These are phyloP conservation scores for Salminus brasiliensis DNA, from an alignment of 2,113 vertebrate genomes.

Conservation along the genomic window DNA sequence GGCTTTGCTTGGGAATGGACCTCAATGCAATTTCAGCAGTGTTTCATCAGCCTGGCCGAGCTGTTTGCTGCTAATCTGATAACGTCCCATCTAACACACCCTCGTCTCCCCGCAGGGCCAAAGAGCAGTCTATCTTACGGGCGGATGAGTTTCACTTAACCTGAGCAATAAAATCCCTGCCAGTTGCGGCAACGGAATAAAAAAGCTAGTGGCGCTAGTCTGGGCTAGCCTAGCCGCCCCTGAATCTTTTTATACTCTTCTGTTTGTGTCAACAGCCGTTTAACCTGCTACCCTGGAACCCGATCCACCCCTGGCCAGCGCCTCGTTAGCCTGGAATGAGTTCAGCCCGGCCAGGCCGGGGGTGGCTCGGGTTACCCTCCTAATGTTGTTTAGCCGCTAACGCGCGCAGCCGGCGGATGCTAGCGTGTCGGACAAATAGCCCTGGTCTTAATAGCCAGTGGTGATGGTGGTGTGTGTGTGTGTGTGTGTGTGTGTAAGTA, in stretches of 20 bases:
- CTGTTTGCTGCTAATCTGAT: conserved; percentile 49
- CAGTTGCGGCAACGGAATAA: not conserved
- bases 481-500: conserved; percentile 51
- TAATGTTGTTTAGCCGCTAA: conserved; percentile 90
- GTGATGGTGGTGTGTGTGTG: conserved; percentile 48
- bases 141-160: conserved; percentile 41
- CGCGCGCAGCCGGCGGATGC: conserved; percentile 80
- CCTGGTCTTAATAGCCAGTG: conserved; percentile 82
- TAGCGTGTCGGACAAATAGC: conserved; percentile 87
- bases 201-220: not conserved
- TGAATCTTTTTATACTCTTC: not conserved
- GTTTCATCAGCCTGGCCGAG: conserved; percentile 38
- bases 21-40: conserved; percentile 42
- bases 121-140: not conserved
- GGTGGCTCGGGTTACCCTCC: conserved; percentile 82
- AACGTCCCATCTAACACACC: conserved; percentile 25
- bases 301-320: conserved; percentile 71
- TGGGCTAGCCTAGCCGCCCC: not conserved
- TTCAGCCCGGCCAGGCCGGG: conserved; percentile 63
- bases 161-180: conserved; percentile 30
- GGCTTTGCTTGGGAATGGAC: conserved; percentile 40
- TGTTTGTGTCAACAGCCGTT: conserved; percentile 70
- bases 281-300: conserved; percentile 77
- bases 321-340: conserved; percentile 71
- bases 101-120: not conserved